phyloP scores from a whole-genome alignment of 2,113 vertebrate genomes.

The Nycticebus coucang region DNA sequence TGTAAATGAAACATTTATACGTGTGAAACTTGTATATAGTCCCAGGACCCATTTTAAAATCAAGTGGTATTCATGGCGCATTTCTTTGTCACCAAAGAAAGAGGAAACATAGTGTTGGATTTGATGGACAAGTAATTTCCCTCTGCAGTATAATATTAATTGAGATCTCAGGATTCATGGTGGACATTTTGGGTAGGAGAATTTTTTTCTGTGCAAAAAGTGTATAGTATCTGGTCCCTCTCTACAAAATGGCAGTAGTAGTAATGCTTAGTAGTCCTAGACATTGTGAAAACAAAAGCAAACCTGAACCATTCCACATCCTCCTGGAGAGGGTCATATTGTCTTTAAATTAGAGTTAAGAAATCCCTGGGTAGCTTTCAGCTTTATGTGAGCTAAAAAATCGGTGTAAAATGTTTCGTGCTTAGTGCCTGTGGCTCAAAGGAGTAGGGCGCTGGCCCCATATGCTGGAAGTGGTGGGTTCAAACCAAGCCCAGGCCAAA shows the following conservation, averaged over 20 bases:
- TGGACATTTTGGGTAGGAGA: neutral
- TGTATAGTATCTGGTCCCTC: neutral
- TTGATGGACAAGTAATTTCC: slow-evolving; percentile 17
- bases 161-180: neutral
- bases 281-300: slow-evolving; percentile 31
- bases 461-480: no score
- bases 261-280: neutral
- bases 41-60: slow-evolving; percentile 61
- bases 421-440: neutral
- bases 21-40: neutral
- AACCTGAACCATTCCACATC: neutral
- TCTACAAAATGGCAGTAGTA: neutral
- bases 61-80: slow-evolving; percentile 23
- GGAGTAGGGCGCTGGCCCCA: no score
- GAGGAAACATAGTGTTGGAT: slow-evolving; percentile 23
- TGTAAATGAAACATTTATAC: slow-evolving; percentile 50
- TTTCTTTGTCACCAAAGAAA: slow-evolving; percentile 45
- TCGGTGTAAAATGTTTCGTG: neutral
- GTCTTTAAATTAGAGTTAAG: slow-evolving; percentile 1
- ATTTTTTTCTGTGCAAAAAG: neutral
- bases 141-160: slow-evolving; percentile 34
- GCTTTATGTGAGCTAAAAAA: neutral
- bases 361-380: neutral
- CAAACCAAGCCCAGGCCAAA: no score
- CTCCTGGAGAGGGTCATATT: neutral